These are phyloP conservation scores for Thera britannica DNA, from an alignment of 2,888 invertebrate genomes.

Conservation along the genomic window DNA sequence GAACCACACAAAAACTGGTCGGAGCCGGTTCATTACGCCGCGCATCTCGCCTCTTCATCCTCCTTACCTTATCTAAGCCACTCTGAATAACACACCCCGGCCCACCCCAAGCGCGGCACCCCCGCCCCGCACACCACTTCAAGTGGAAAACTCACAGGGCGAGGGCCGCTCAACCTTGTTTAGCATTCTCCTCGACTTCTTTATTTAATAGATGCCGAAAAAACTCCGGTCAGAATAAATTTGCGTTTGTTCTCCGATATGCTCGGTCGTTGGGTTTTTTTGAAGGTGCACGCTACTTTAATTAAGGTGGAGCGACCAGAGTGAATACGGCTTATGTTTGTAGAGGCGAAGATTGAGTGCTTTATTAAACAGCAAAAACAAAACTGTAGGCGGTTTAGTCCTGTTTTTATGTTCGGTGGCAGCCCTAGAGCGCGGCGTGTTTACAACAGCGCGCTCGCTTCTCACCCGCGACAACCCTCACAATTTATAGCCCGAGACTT, in stretches of 20 bases:
- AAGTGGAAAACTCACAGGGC: conserved; percentile 83
- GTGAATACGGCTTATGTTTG: conserved; percentile 70
- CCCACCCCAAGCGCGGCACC: conserved; percentile 54
- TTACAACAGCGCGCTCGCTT: conserved; percentile 62
- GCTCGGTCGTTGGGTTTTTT: conserved; percentile 67
- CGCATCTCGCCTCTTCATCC: conserved; percentile 83
- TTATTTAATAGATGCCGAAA: conserved; percentile 84
- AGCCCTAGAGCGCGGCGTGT: conserved; percentile 71
- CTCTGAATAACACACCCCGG: conserved; percentile 76
- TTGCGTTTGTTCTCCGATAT: conserved; percentile 79
- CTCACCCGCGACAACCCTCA: conserved; percentile 74
- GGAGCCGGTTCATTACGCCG: conserved; percentile 82
- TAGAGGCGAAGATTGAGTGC: conserved; percentile 65
- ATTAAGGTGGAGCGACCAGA: conserved; percentile 68
- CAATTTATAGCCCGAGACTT: conserved; percentile 83
- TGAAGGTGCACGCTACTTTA: conserved; percentile 69
- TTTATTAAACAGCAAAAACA: conserved; percentile 73
- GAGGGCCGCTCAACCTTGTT: conserved; percentile 84
- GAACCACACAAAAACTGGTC: conserved; percentile 83
- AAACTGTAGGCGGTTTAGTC: conserved; percentile 51
- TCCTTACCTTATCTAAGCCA: conserved; percentile 84
- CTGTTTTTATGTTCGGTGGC: conserved; percentile 54
- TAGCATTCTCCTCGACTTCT: conserved; percentile 84
- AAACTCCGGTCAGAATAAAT: conserved; percentile 81
- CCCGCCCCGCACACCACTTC: conserved; percentile 74